Base-by-base conservation (phyloP, 2,113 vertebrate genomes). In the Cynopterus brachyotis region DNA sequence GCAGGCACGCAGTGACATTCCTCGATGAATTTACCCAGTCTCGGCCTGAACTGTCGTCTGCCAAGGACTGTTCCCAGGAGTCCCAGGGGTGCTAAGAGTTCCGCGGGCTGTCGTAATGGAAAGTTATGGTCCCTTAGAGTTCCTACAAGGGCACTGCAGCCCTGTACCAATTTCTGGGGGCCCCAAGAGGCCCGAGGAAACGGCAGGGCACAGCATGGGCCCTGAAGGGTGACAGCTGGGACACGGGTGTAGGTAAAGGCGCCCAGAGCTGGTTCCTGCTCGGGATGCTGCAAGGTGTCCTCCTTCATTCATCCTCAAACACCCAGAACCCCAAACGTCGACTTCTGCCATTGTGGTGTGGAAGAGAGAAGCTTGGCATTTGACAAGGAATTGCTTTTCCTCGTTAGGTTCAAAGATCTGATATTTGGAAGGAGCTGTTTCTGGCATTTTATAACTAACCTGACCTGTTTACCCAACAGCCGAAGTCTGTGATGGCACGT, bases 231-330 rank as follows among this genome's bases (percentile, higher is more conserved):
- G 59, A 28, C n/a, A 15, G 22, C 30, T 0, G 1, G 57, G 47
- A 64, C 24, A 0, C 0, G 0, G 4, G 1, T 5, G 12, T 3
- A 57, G 62, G n/a, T 8, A 8, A 40, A 62, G 40, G 35, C 45
- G 50, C 32, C 22, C 10, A 28, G 26, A 42, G 13, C 16, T 0
- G 6, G 47, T 4, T 81, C 67, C 75, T 67, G 10, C 83, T 70
- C 10, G 17, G 76, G 53, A 40, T 3, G 6, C 69, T 20, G 35
- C 30, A 30, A 53, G 32, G 22, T 4, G 0, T 9, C 32, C 4
- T 50, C 10, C 26, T 55, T 7, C 9, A 2, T 13, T 59, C 37
- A 91, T 1, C 20, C 3, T 35, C 50, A 17, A 45, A n/a, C 64
- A 32, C 67, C 62, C 19, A 13, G 6, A 40, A 70, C 24, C 91